Evolutionary conservation across 2,888 invertebrate genomes (phyloP), one percentile per base, ranked within the genome.

Genomic region (Troides helena): DNA sequence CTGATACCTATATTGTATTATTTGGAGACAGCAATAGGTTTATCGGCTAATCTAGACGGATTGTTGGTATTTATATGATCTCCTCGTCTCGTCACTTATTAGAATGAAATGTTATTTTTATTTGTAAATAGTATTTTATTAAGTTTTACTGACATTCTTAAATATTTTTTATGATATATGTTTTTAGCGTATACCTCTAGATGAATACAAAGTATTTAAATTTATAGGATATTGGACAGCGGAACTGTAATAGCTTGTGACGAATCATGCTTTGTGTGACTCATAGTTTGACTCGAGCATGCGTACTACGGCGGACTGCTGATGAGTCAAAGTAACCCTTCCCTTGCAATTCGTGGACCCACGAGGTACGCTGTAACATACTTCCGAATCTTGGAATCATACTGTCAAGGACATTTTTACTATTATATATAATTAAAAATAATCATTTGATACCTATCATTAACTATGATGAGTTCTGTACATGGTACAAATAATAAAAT

Each of bases 281-380:
- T 72, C 70, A 72, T 71, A 58, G 69, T 61, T 65, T 65, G 62
- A 71, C 58, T 76, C 71, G 78, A 77, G 79, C 78, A 77, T 80
- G 85, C 82, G 85, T 87, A 85, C 82, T 86, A 84, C 79, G 71
- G n/a, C 76, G n/a, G 53, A 18, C 53, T 8, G 8, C 10, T 43
- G 81, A 80, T 87, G 87, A 88, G 78, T 88, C 87, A 87, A 75
- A 77, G 74, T 68, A 69, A 74, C 74, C 73, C 77, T 76, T 75
- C 74, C 25, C 77, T 76, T 75, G 73, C 74, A 73, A 77, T 63
- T 65, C 67, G 65, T 72, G 73, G 73, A 70, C 73, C 73, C 60
- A 63, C 56, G 18, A n/a, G 56, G 23, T 60, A 61, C 53, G 43
- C 25, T 43, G 36, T 64, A 64, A 68, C 70, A 62, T 56, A 70